Conservation (phyloP, 2,888 invertebrate species). For the Deilephila elpenor region DNA sequence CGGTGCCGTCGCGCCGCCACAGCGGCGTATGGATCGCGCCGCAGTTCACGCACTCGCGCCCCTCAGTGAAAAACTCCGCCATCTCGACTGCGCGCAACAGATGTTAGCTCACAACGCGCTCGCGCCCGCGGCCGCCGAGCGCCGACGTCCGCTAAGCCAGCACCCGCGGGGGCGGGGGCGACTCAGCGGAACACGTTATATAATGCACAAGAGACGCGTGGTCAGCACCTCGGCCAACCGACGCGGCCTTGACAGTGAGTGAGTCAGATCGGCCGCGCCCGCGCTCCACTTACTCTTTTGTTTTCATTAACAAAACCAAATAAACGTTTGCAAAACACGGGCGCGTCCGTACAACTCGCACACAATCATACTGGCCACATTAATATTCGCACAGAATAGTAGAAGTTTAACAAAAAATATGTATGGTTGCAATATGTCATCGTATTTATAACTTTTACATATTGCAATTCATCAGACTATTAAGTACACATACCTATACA, state of each 20-base stretch:
- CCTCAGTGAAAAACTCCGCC: slow-evolving; percentile 94
- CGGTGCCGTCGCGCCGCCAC: slow-evolving; percentile 99
- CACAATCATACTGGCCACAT: no score
- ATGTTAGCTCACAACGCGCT: slow-evolving; percentile 47
- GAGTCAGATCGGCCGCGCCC: slow-evolving; percentile 40
- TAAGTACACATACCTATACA: no score
- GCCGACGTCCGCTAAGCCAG: slow-evolving; percentile 46
- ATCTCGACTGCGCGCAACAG: slow-evolving; percentile 81
- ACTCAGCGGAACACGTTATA: slow-evolving; percentile 5
- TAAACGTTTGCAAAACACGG: not conserved
- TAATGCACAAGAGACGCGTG: slow-evolving; percentile 2
- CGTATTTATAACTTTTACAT: no score
- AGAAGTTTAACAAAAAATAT: no score
- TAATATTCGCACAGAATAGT: not conserved
- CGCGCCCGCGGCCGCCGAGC: slow-evolving; percentile 35
- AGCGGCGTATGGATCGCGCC: slow-evolving; percentile 98
- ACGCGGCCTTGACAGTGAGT: slow-evolving; percentile 57
- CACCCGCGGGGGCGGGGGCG: slow-evolving; percentile 27
- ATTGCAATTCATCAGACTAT: no score
- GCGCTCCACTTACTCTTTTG: slow-evolving; percentile 36
- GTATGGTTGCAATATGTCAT: no score
- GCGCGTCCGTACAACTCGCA: not conserved
- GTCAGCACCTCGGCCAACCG: slow-evolving; percentile 8
- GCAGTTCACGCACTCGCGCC: slow-evolving; percentile 98
- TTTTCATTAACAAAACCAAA: slow-evolving; percentile 24